Conservation (phyloP, 2,797 vertebrate genomes). For the Chrysocyon brachyurus region DNA sequence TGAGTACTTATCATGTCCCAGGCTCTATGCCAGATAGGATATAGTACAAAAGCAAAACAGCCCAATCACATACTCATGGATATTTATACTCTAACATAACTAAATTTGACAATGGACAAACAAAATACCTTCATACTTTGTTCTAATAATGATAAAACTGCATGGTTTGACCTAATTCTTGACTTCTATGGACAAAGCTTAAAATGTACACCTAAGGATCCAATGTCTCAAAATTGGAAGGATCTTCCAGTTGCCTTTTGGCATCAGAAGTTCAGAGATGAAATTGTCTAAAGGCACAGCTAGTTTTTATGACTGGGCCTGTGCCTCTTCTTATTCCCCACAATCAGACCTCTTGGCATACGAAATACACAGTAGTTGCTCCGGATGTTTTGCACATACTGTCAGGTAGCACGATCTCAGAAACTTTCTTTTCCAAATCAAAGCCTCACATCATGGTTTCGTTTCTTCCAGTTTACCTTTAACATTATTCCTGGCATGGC, state of each 20-base stretch:
- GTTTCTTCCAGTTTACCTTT: conserved; percentile 85
- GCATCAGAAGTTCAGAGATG: not conserved
- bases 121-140: not conserved
- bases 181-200: not conserved
- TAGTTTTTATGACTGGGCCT: not conserved
- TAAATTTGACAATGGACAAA: not conserved
- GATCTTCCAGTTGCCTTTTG: not conserved
- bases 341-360: not conserved
- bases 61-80: not conserved
- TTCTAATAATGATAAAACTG: not conserved
- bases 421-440: not conserved
- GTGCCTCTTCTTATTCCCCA: not conserved
- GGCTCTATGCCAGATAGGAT: not conserved
- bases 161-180: not conserved
- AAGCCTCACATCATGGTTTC: not conserved
- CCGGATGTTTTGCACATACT: not conserved
- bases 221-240: not conserved
- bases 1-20: not conserved
- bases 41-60: not conserved
- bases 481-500: conserved; percentile 62
- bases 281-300: not conserved
- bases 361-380: not conserved
- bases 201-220: not conserved
- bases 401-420: not conserved
- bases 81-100: not conserved